Evolutionary conservation across 2,797 vertebrate species (phyloP).

Genomic region (Rhinatrema bivittatum): DNA sequence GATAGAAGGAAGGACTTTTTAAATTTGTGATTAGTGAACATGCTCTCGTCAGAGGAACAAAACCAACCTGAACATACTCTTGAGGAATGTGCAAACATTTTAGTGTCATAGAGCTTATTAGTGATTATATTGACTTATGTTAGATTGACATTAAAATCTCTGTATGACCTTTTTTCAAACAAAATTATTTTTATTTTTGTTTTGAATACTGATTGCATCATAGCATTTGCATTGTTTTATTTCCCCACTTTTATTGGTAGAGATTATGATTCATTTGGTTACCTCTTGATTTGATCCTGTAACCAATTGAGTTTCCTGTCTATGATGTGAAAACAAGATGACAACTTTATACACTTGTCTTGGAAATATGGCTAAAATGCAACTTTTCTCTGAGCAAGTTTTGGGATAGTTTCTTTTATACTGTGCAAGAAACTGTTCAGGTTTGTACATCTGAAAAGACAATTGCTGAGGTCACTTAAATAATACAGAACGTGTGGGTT

Average conservation of each 20-base stretch:
- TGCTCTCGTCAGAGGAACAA: slow-evolving; percentile 26
- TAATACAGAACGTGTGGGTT: slow-evolving; percentile 18
- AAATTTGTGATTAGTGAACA: slow-evolving; percentile 30
- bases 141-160: slow-evolving; percentile 50
- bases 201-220: slow-evolving; percentile 38
- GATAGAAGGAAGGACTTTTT: slow-evolving; percentile 24
- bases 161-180: slow-evolving; percentile 8
- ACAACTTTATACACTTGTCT: slow-evolving; percentile 13
- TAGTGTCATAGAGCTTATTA: slow-evolving; percentile 38
- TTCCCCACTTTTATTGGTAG: slow-evolving; percentile 24
- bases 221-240: slow-evolving; percentile 25
- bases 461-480: slow-evolving; percentile 23
- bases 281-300: slow-evolving; percentile 14
- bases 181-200: slow-evolving; percentile 36
- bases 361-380: slow-evolving; percentile 24
- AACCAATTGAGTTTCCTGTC: slow-evolving; percentile 7
- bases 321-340: slow-evolving; percentile 24
- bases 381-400: slow-evolving; percentile 23
- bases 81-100: slow-evolving; percentile 18
- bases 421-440: slow-evolving; percentile 17
- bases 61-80: slow-evolving; percentile 19
- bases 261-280: slow-evolving; percentile 10
- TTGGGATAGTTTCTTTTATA: slow-evolving; percentile 20
- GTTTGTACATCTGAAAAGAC: slow-evolving; percentile 24
- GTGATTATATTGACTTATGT: slow-evolving; percentile 2